phyloP scores from a whole-genome alignment of 2,888 invertebrate genomes.

The Halocaridina rubra region DNA sequence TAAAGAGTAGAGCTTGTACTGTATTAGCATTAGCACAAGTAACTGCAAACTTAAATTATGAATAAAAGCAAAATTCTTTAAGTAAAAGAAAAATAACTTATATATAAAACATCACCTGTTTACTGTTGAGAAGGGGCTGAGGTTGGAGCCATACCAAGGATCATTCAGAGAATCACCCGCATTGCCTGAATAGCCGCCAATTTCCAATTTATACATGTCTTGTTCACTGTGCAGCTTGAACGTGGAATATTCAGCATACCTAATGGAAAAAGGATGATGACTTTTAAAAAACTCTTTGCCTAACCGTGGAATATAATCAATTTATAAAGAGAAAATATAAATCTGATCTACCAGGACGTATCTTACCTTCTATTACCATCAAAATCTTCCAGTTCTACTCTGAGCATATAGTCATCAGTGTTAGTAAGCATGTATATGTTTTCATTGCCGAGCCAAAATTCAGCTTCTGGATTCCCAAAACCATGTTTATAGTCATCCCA shows the following conservation, averaged over 20 bases:
- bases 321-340: neutral
- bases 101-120: constrained; percentile 75
- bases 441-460: constrained; percentile 93
- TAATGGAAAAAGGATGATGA: constrained; percentile 67
- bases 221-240: constrained; percentile 92
- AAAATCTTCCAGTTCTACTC: constrained; percentile 91
- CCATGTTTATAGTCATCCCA: constrained; percentile 95
- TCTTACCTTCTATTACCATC: constrained; percentile 89
- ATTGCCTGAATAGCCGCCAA: constrained; percentile 91
- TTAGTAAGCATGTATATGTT: constrained; percentile 94
- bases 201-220: constrained; percentile 91
- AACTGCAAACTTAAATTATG: too few species aligned
- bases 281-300: too few species aligned
- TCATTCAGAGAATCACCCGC: constrained; percentile 92
- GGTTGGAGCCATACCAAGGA: constrained; percentile 94
- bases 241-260: constrained; percentile 90
- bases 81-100: neutral
- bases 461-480: constrained; percentile 88
- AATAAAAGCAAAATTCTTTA: too few species aligned
- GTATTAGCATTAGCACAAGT: too few species aligned
- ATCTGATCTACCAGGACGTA: too few species aligned
- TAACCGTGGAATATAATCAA: neutral
- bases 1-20: too few species aligned
- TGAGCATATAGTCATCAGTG: constrained; percentile 87
- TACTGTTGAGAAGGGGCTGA: constrained; percentile 92